These are phyloP conservation scores for Cyprinodon tularosa DNA, from an alignment of 2,113 vertebrate genomes.

Conservation along the genomic window DNA sequence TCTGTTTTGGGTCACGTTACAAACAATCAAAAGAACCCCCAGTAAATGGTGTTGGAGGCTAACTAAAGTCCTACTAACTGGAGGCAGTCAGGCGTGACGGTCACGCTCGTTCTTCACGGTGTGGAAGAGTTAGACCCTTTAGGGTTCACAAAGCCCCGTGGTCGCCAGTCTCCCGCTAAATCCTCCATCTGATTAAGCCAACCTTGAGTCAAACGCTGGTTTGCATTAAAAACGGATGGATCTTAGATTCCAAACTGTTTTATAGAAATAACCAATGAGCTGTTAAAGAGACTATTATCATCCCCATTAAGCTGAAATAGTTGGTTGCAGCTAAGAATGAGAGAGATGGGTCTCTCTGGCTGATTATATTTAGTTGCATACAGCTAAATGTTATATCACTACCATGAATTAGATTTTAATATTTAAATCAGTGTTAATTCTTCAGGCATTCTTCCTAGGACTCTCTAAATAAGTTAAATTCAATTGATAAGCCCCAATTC, in stretches of 20 bases:
- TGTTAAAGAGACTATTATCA: slow-evolving; percentile 18
- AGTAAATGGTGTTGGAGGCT: slow-evolving; percentile 8
- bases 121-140: slow-evolving; percentile 22
- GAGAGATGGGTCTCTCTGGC: not conserved
- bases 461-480: not conserved
- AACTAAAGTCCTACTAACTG: slow-evolving; percentile 8
- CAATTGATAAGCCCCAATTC: not conserved
- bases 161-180: not conserved
- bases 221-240: slow-evolving; percentile 23
- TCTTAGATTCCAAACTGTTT: slow-evolving; percentile 10
- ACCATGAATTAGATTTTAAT: not conserved
- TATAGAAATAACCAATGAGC: slow-evolving; percentile 19
- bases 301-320: slow-evolving; percentile 1
- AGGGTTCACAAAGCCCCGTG: slow-evolving; percentile 4
- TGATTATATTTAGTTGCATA: not conserved
- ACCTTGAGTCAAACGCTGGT: slow-evolving; percentile 15
- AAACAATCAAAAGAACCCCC: not conserved
- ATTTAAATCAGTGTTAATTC: not conserved
- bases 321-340: not conserved
- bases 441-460: not conserved
- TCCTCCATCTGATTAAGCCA: slow-evolving; percentile 29
- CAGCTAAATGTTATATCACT: not conserved
- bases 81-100: slow-evolving; percentile 13
- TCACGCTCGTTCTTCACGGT: slow-evolving; percentile 28
- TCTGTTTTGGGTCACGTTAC: not conserved